These are phyloP conservation scores for Melieria picta DNA, from an alignment of 2,888 invertebrate genomes.

Conservation along the genomic window DNA sequence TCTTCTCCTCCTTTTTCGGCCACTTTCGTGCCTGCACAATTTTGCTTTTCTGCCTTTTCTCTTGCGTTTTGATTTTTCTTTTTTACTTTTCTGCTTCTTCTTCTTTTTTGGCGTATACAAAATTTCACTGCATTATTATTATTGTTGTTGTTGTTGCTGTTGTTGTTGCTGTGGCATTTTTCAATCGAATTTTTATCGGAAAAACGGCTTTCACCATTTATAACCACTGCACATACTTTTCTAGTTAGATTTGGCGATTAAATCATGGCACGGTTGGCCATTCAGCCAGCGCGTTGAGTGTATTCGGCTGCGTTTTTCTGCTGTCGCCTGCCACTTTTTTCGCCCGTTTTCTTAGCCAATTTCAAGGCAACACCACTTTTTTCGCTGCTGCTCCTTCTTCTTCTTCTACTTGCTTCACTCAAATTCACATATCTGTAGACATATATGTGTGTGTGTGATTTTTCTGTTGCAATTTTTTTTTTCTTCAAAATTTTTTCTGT, in stretches of 20 bases:
- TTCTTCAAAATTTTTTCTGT: background rate
- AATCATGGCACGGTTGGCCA: too few relatives aligned
- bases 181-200: background rate
- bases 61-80: background rate
- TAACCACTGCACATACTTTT: too few relatives aligned
- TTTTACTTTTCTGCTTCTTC: background rate
- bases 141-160: background rate
- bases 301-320: constrained; percentile 29
- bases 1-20: too few relatives aligned
- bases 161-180: background rate
- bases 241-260: too few relatives aligned
- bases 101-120: background rate
- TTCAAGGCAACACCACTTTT: constrained; percentile 47
- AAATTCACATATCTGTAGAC: background rate
- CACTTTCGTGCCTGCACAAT: background rate
- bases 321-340: constrained; percentile 45
- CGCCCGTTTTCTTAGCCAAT: constrained; percentile 38
- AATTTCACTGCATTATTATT: background rate
- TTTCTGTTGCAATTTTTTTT: constrained; percentile 18
- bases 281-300: too few relatives aligned
- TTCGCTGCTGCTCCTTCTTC: constrained; percentile 10
- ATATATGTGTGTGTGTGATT: constrained; percentile 2
- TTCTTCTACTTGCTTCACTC: background rate
- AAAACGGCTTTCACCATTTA: background rate
- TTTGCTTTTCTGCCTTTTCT: background rate